Evolutionary conservation across 2,113 vertebrate species (phyloP), one percentile per base, ranked within the genome.

Genomic region (Ageneiosus marmoratus): DNA sequence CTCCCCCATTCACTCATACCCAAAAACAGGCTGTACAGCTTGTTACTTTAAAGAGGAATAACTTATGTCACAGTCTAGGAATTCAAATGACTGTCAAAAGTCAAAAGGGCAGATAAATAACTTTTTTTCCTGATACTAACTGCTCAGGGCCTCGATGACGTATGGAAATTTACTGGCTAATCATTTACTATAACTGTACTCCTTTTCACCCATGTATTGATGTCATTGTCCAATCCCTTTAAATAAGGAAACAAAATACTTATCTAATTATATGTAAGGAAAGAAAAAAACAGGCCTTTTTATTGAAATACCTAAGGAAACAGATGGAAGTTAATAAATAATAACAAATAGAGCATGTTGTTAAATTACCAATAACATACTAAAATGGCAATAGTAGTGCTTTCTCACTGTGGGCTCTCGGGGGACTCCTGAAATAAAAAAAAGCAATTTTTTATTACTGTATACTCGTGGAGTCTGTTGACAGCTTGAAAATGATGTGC

Each of bases 61-160:
- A n/a, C n/a, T n/a, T n/a, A n/a, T n/a, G n/a, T n/a, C n/a, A n/a
- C 32, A 56, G 46, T 70, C 56, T 77, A 44, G 73, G 72, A 80
- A 85, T 79, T 80, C 60, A 79, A n/a, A 27, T 24, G 58, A 34
- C 20, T 37, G 11, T 41, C 37, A 75, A 13, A 32, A 34, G 4
- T 12, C 29, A 9, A 55, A 8, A 4, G 15, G 13, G 34, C 55
- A 63, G 77, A 79, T 63, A 73, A 82, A 82, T 27, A 18, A 8
- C n/a, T 22, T 76, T 83, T 32, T 27, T 13, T 65, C 27, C 48
- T n/a, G 29, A 37, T 6, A 16, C 5, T 20, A 11, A 58, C 37
- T n/a, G 29, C 72, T 11, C 65, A 11, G 34, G 18, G 16, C 4
- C 34, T 22, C 16, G 29, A 7, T 2, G 1, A 0, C 10, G 16